A percentile compares a stretch with the other conserved stretches of the same genome.
Conservation (phyloP, 1,140 invertebrate species). For the Drosophila albomicans region DNA sequence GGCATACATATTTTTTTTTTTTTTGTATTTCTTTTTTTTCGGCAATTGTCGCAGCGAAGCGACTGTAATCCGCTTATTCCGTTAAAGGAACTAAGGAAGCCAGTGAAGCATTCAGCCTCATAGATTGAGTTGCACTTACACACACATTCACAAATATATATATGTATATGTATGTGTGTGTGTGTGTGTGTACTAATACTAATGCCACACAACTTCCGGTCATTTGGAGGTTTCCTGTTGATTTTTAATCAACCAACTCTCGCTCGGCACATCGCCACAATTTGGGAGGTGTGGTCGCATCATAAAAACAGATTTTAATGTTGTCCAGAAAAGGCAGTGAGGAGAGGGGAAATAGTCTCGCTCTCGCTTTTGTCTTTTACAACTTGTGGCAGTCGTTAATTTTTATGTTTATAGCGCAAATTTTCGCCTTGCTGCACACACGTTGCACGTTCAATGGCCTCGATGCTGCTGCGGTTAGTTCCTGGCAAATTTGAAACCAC, state of each 20-base stretch:
- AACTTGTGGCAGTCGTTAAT: conserved; percentile 82
- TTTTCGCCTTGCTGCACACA: conserved; percentile 81
- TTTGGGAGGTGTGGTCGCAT: conserved; percentile 61
- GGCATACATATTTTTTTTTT: conserved; percentile 41
- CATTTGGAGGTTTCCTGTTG: conserved; percentile 55
- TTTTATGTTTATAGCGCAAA: conserved; percentile 83
- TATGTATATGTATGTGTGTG: not conserved
- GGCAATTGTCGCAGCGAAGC: conserved; percentile 38
- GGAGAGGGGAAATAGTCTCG: not conserved
- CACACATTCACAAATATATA: not conserved
- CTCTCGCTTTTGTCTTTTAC: conserved; percentile 74
- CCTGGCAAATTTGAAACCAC: conserved; percentile 63
- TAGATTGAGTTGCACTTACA: conserved; percentile 11
- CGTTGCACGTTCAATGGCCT: conserved; percentile 24
- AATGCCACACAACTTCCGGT: conserved; percentile 33
- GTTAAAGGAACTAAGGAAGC: conserved; percentile 6
- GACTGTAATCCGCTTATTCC: conserved; percentile 67
- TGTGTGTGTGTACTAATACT: not conserved
- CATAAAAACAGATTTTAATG: conserved; percentile 84
- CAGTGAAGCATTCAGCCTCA: conserved; percentile 22
- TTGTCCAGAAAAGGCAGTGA: conserved; percentile 19
- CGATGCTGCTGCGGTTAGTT: not conserved
- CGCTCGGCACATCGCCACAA: conserved; percentile 48
- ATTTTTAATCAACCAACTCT: conserved; percentile 70
- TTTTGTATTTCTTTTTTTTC: conserved; percentile 29